A percentile compares a stretch with the other conserved stretches of the same genome.
phyloP scores from a whole-genome alignment of 1,140 invertebrate genomes.

The Diplogasteroides magnus region DNA sequence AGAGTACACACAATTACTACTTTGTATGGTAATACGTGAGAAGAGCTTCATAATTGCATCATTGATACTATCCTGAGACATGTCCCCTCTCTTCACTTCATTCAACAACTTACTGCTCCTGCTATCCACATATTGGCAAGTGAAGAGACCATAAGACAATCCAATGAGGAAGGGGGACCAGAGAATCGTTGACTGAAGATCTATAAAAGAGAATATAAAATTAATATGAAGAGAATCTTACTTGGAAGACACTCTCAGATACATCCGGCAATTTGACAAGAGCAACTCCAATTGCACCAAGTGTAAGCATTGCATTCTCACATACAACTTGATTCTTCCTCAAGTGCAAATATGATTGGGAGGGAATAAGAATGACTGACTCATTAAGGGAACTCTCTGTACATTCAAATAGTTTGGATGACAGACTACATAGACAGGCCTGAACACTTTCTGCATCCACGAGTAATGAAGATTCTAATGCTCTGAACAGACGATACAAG shows the following conservation, averaged over 20 bases:
- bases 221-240: slow-evolving; percentile 78
- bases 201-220: slow-evolving; percentile 68
- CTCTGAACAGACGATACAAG: slow-evolving; percentile 80
- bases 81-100: not conserved
- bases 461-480: slow-evolving; percentile 77
- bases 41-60: slow-evolving; percentile 97
- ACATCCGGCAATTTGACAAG: slow-evolving; percentile 78
- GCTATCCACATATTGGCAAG: slow-evolving; percentile 89
- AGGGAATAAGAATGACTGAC: slow-evolving; percentile 41
- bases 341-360: slow-evolving; percentile 21
- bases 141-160: slow-evolving; percentile 90
- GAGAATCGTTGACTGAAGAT: slow-evolving; percentile 67
- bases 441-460: slow-evolving; percentile 84
- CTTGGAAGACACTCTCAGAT: slow-evolving; percentile 48
- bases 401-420: slow-evolving; percentile 75
- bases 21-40: slow-evolving; percentile 85
- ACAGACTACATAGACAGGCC: slow-evolving; percentile 85
- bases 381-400: slow-evolving; percentile 60
- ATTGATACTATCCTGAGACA: slow-evolving; percentile 67
- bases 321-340: slow-evolving; percentile 83
- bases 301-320: slow-evolving; percentile 90
- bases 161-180: slow-evolving; percentile 74
- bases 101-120: slow-evolving; percentile 57
- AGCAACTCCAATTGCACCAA: slow-evolving; percentile 91
- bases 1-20: slow-evolving; percentile 80